A percentile compares a stretch with the other conserved stretches of the same genome.
Evolutionary conservation across 2,113 vertebrate species (phyloP).

Genomic region (Phodopus roborovskii): DNA sequence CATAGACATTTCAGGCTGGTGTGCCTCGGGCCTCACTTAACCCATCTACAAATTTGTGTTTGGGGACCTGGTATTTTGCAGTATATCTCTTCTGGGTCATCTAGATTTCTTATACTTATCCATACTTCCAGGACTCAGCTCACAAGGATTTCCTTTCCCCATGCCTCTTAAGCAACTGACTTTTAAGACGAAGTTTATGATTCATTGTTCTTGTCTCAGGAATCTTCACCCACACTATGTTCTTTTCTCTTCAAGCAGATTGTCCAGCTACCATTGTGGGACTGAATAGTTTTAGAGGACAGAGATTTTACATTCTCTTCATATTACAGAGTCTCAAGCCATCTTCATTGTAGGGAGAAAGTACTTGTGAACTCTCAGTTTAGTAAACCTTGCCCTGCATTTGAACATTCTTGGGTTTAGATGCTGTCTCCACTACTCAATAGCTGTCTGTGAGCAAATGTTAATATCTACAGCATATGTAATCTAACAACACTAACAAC

Average conservation of each 20-base stretch:
- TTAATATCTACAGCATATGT: background rate
- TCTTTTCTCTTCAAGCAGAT: slow-evolving; percentile 2
- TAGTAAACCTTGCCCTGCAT: background rate
- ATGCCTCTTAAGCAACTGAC: background rate
- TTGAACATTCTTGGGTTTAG: background rate
- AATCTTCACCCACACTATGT: slow-evolving; percentile 29
- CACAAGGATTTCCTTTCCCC: background rate
- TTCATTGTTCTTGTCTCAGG: slow-evolving; percentile 55
- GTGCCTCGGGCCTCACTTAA: background rate
- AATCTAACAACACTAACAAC: background rate
- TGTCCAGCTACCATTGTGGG: background rate
- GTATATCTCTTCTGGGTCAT: background rate
- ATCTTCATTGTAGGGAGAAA: background rate
- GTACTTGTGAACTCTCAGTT: background rate
- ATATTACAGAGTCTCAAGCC: background rate
- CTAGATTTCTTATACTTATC: background rate
- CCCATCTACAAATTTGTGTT: background rate
- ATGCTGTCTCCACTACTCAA: background rate
- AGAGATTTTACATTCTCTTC: background rate
- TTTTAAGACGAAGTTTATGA: slow-evolving; percentile 49
- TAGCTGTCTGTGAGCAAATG: background rate
- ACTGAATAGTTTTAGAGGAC: background rate
- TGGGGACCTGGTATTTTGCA: slow-evolving; percentile 8
- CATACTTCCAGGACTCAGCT: background rate
- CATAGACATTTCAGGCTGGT: background rate